These are phyloP conservation scores for Galeruca laticollis DNA, from an alignment of 2,888 invertebrate genomes.

Conservation along the genomic window DNA sequence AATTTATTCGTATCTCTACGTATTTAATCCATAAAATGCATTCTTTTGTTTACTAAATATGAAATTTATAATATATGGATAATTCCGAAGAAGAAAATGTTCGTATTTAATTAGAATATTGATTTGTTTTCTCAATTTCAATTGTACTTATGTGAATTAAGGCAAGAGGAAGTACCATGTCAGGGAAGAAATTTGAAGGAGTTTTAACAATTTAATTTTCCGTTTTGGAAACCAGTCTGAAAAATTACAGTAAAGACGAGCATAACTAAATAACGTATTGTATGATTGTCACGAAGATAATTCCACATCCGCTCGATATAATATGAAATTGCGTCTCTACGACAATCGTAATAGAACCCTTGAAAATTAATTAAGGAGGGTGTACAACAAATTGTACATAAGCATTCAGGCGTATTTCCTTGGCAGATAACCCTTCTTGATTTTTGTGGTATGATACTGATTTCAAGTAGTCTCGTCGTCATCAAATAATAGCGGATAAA, in stretches of 20 bases:
- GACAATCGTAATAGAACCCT: background rate
- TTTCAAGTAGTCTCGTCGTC: background rate
- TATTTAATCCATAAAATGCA: too few species aligned
- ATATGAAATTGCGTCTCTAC: slow-evolving; percentile 2
- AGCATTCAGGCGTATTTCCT: slow-evolving; percentile 7
- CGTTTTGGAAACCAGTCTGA: background rate
- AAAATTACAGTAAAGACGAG: slow-evolving; percentile 6
- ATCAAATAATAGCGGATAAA: background rate
- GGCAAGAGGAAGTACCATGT: too few species aligned
- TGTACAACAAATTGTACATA: background rate
- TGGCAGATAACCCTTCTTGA: background rate
- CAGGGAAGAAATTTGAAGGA: too few species aligned
- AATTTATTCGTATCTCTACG: too few species aligned
- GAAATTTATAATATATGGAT: too few species aligned
- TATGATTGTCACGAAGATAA: slow-evolving; percentile 10
- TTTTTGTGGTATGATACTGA: background rate
- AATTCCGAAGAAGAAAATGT: too few species aligned
- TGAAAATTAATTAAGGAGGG: slow-evolving; percentile 1
- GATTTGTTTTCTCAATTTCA: too few species aligned
- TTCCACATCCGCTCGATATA: slow-evolving; percentile 1
- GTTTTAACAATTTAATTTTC: too few species aligned
- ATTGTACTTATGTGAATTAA: too few species aligned
- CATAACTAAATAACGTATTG: slow-evolving; percentile 2
- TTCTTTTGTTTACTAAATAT: too few species aligned
- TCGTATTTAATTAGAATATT: too few species aligned